Percentiles rank a stretch among this genome's conserved stretches.
Conservation (phyloP, 2,888 invertebrate species). For the Branchipolynoe longqiensis region DNA sequence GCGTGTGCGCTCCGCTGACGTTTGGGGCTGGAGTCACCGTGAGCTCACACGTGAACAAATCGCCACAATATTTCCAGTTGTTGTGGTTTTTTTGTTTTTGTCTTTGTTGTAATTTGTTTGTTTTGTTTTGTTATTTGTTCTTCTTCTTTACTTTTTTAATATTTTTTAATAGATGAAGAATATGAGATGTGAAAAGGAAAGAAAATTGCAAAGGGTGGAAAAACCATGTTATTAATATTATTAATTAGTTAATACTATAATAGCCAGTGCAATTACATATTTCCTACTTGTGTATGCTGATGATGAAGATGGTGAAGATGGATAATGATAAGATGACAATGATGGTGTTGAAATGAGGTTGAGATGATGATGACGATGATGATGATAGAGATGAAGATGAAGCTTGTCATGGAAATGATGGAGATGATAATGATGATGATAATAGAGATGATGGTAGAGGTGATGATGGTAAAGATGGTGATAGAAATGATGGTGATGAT, state of each 20-base stretch:
- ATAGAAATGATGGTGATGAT: conserved; percentile 4
- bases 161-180: conserved; percentile 27
- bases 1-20: conserved; percentile 45
- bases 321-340: no score
- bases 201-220: conserved; percentile 3
- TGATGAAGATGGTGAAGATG: no score
- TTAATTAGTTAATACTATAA: no score
- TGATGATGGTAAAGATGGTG: no score
- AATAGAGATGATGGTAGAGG: no score
- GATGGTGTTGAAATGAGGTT: no score
- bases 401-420: no score
- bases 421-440: no score
- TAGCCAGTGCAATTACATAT: neutral
- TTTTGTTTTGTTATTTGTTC: neutral
- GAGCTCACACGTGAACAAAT: conserved; percentile 38
- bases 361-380: no score
- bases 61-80: neutral
- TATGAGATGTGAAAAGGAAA: neutral
- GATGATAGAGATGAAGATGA: no score
- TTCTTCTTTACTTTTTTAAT: neutral
- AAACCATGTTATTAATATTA: conserved; percentile 23
- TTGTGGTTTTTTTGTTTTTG: neutral
- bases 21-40: conserved; percentile 56
- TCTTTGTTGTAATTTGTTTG: no score
- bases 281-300: neutral